Evolutionary conservation across 1,140 invertebrate species (phyloP).

Genomic region (Scaptodrosophila lebanonensis): DNA sequence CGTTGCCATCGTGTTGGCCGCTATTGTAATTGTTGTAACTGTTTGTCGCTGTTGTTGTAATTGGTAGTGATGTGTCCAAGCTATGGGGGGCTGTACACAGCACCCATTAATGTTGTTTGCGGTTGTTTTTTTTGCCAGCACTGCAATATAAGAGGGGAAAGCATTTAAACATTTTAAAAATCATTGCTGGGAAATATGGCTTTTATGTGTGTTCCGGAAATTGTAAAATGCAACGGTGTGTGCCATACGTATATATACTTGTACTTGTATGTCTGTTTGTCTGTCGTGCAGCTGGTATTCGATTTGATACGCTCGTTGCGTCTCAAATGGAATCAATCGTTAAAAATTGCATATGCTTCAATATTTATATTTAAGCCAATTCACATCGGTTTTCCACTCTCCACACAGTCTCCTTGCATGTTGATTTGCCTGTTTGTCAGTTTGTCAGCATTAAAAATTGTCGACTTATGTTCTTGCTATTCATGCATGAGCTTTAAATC

Average conservation of each 20-base stretch:
- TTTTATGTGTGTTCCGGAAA: too few relatives aligned
- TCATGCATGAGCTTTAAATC: too few relatives aligned
- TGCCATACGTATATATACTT: neutral
- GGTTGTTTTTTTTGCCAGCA: neutral
- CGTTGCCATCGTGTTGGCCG: constrained; percentile 39
- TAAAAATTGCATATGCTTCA: constrained; percentile 21
- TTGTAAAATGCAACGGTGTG: neutral
- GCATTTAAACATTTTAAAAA: constrained; percentile 41
- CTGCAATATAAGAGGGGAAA: constrained; percentile 43
- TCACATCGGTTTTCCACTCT: constrained; percentile 11
- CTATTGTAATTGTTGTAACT: too few relatives aligned
- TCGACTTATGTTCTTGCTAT: too few relatives aligned
- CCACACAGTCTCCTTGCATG: too few relatives aligned
- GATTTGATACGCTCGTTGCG: neutral
- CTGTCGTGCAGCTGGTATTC: constrained; percentile 1
- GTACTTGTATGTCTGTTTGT: neutral
- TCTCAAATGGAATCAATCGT: constrained; percentile 37
- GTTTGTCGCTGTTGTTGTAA: neutral
- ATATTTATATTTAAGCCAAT: constrained; percentile 19
- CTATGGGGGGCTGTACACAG: too few relatives aligned
- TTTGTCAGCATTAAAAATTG: too few relatives aligned
- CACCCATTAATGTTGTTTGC: neutral
- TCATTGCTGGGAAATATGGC: constrained; percentile 33
- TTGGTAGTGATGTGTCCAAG: too few relatives aligned
- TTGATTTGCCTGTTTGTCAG: too few relatives aligned